These are phyloP conservation scores for Pteropus rufus DNA, from an alignment of 2,797 vertebrate genomes.

Conservation along the genomic window DNA sequence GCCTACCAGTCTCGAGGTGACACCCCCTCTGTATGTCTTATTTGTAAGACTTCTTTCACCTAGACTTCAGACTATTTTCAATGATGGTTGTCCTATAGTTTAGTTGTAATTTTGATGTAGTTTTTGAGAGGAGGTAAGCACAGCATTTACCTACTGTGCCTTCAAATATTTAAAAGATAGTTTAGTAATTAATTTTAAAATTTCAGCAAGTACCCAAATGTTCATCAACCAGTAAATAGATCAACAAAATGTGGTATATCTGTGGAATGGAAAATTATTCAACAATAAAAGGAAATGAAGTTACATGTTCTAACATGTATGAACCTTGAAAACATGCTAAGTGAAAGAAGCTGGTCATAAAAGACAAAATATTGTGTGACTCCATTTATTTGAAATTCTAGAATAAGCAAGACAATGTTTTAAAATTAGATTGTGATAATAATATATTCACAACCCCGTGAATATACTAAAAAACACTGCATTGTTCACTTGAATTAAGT, in stretches of 20 bases:
- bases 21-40: too few species aligned
- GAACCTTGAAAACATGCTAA: background rate
- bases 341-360: background rate
- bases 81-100: too few species aligned
- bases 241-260: background rate
- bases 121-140: too few species aligned
- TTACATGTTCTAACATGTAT: rapidly evolving
- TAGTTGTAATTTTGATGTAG: too few species aligned
- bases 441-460: background rate
- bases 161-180: background rate
- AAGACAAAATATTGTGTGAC: background rate
- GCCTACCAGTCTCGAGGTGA: too few species aligned
- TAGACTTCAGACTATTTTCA: too few species aligned
- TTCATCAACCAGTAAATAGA: background rate
- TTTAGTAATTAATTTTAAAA: background rate
- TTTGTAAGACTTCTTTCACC: too few species aligned
- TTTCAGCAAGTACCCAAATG: background rate
- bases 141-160: too few species aligned
- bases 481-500: background rate
- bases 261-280: background rate
- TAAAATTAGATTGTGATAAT: background rate
- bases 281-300: background rate
- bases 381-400: background rate
- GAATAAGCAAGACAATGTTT: background rate
- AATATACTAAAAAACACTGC: background rate